Base-by-base conservation (phyloP, 1,140 invertebrate species). In the Polypedilum pembai region DNA sequence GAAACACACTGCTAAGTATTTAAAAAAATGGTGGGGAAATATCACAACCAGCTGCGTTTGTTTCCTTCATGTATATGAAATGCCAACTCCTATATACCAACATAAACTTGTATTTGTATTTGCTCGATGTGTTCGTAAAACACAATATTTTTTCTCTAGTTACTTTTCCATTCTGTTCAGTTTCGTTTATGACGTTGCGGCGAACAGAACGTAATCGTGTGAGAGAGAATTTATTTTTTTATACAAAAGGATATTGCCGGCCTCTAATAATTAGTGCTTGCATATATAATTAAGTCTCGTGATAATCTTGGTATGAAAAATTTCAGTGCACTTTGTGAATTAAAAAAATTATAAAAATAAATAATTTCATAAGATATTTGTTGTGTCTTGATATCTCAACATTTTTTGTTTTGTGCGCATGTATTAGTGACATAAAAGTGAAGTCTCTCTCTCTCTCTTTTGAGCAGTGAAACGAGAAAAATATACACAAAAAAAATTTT, bases 161-260 rank as follows among this genome's bases (percentile, higher is more conserved):
- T 56, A 56, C 45, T n/a, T 56, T 33, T 56, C n/a, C 45, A 17
- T 69, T 69, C 20, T 20, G 65, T 69, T 69, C 65, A 69, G 65
- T 69, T 69, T 69, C 65, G 65, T 69, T 20, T 69, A 69, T 69
- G 65, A 69, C 65, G 65, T 69, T 69, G 65, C 18, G 17, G 17
- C 20, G 65, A 69, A 10, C 65, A 69, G 65, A 69, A 56, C 45
- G 45, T 56, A n/a, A 56, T n/a, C 45, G 45, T n/a, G 4, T n/a
- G n/a, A 56, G 45, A n/a, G 45, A 12, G 45, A n/a, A 56, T 12
- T 45, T 12, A 45, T 45, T 56, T 56, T 56, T 56, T 56, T 15
- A 56, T 56, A n/a, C 15, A 56, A 56, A 33, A 5, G 24, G 5
- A 3, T 3, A 3, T 33, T 33, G 24, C 24, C 24, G 24, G 24